Conservation (phyloP, 1,140 invertebrate species). For the Aporrectodea caliginosa region DNA sequence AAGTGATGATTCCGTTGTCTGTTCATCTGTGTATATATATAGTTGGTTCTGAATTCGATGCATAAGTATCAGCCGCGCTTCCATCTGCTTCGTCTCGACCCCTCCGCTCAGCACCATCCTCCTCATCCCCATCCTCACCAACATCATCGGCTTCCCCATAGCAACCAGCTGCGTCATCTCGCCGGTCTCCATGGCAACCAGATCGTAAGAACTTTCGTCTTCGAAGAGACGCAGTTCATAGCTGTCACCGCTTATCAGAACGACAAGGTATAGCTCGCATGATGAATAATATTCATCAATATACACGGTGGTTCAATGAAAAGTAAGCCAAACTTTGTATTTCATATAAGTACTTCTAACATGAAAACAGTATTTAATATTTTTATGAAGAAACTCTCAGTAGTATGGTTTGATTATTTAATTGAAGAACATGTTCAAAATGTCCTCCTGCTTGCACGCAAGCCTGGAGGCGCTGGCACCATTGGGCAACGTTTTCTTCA, state of each 20-base stretch:
- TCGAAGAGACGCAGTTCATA: slow-evolving; percentile 98
- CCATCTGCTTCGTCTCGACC: slow-evolving; percentile 81
- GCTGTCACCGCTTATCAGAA: slow-evolving; percentile 63
- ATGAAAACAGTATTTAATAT: too few species aligned
- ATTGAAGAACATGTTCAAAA: too few species aligned
- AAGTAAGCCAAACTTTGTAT: too few species aligned
- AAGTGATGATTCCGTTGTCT: neutral
- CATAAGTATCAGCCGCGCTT: slow-evolving; percentile 94
- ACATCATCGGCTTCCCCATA: slow-evolving; percentile 56
- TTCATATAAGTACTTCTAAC: too few species aligned
- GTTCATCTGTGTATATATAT: slow-evolving; percentile 48
- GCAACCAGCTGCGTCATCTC: slow-evolving; percentile 77
- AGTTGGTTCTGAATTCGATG: slow-evolving; percentile 99
- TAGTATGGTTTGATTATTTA: too few species aligned
- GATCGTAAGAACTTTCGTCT: slow-evolving; percentile 95
- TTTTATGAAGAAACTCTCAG: too few species aligned
- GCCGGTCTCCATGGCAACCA: slow-evolving; percentile 92
- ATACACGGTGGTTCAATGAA: too few species aligned
- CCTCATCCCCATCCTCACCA: slow-evolving; percentile 46
- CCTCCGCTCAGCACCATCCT: slow-evolving; percentile 50
- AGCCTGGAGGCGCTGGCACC: too few species aligned
- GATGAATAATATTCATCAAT: too few species aligned
- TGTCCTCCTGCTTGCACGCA: too few species aligned
- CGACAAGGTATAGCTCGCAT: slow-evolving; percentile 57
- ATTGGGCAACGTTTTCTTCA: too few species aligned